Percentiles rank a stretch among this genome's conserved stretches.
Conservation (phyloP, 2,797 vertebrate genomes). For the Passerculus sandwichensis region DNA sequence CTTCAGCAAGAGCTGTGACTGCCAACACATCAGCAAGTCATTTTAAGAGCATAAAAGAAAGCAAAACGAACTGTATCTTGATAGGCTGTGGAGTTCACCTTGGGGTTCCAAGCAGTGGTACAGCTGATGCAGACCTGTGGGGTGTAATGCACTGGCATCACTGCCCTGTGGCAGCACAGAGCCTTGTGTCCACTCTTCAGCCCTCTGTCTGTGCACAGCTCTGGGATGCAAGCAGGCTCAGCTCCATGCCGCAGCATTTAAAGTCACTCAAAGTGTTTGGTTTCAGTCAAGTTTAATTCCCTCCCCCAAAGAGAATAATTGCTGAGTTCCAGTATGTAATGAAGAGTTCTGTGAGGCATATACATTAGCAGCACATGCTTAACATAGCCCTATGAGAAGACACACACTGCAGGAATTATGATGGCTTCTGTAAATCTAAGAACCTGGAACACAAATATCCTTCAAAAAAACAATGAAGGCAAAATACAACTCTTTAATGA, state of each 20-base stretch:
- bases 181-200: neutral
- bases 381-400: neutral
- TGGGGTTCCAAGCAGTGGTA: neutral
- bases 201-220: neutral
- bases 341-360: neutral
- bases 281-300: neutral
- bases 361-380: neutral
- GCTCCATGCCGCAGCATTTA: rapidly evolving
- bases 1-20: neutral
- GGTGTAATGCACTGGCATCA: neutral
- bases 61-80: neutral
- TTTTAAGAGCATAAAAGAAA: neutral
- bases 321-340: neutral
- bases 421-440: neutral
- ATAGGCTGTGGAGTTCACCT: neutral
- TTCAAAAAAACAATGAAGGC: neutral
- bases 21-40: conserved; percentile 4
- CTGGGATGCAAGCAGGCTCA: neutral
- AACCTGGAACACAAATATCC: neutral
- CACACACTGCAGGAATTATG: neutral
- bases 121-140: neutral
- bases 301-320: neutral
- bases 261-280: neutral
- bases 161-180: neutral
- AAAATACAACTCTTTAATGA: neutral